These are phyloP conservation scores for Hestina assimilis DNA, from an alignment of 1,140 invertebrate species.

Conservation along the genomic window DNA sequence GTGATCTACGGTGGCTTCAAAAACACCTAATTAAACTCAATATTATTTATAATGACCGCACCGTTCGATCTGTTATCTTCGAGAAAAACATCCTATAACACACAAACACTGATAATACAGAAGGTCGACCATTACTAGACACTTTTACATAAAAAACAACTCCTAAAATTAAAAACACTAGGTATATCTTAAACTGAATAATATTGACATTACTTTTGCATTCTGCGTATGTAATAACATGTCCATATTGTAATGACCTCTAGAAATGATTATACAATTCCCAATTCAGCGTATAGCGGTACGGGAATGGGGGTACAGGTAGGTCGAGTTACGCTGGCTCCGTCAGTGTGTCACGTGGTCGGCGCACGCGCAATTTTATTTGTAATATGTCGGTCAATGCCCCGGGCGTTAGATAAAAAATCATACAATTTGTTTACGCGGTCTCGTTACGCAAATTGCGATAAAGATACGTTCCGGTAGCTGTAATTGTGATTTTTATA, in stretches of 20 bases:
- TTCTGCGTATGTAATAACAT: constrained; percentile 37
- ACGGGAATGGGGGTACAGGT: constrained; percentile 4
- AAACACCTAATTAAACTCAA: no score
- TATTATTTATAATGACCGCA: no score
- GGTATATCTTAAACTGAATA: no score
- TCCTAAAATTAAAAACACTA: no score
- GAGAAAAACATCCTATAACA: no score
- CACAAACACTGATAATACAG: not conserved
- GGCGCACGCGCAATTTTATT: constrained; percentile 68
- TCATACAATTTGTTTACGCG: constrained; percentile 68
- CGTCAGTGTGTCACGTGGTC: constrained; percentile 71
- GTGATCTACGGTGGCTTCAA: no score
- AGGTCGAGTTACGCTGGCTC: constrained; percentile 37
- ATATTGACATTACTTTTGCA: constrained; percentile 59
- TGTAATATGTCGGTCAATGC: constrained; percentile 76
- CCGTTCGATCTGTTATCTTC: no score
- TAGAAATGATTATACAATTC: not conserved
- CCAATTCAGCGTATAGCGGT: not conserved
- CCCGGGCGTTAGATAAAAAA: constrained; percentile 74
- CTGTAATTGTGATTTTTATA: not conserved
- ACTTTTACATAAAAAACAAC: constrained; percentile 9
- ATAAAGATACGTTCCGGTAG: constrained; percentile 22
- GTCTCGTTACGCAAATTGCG: constrained; percentile 66
- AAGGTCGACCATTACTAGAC: constrained; percentile 2
- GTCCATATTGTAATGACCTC: constrained; percentile 26